Evolutionary conservation across 2,888 invertebrate genomes (phyloP), one percentile per base, ranked within the genome.

Genomic region (Nomada hirtipes): DNA sequence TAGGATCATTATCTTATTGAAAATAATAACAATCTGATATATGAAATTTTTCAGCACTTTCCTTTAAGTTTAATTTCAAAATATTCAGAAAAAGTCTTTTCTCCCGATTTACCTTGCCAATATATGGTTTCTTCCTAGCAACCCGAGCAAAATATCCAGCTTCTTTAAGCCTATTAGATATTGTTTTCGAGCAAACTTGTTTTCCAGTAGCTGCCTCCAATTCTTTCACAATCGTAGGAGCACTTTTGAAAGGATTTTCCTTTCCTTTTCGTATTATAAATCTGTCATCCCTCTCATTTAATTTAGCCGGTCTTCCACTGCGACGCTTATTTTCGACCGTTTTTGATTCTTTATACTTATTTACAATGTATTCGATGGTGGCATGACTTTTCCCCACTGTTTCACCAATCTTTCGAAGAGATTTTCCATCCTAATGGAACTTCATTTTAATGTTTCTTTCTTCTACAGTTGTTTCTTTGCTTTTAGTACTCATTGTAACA

Each of bases 11-110:
- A 60, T 67, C 60, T 20, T 63, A 63, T 11, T 76, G 52, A 47
- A 76, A 69, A 23, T 73, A 63, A 65, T 7, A 59, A 65, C 29
- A n/a, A 61, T 15, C 29, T 42, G 9, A 15, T 47, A 59, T 68
- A 26, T 26, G 36, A 4, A 36, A 36, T 36, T 7, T 36, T 0
- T 36, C 15, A 13, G 61, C 55, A 76, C 52, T 69, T 44, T 76
- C 7, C 26, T 76, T 18, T 44, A 70, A 69, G 64, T 76, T 70
- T 44, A 57, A 36, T 64, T 64, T 63, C 23, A 76, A 60, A 55
- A 57, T 76, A 36, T 76, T 50, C 53, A 76, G 70, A 70, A 59
- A 57, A 15, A 70, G 26, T 2, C 2, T 26, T 26, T 26, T 26
- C 26, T 26, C 26, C 26, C 26, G 26, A 26, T 26, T 26, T 26